phyloP scores from a whole-genome alignment of 1,140 invertebrate genomes.

The Oryctes rhinoceros region DNA sequence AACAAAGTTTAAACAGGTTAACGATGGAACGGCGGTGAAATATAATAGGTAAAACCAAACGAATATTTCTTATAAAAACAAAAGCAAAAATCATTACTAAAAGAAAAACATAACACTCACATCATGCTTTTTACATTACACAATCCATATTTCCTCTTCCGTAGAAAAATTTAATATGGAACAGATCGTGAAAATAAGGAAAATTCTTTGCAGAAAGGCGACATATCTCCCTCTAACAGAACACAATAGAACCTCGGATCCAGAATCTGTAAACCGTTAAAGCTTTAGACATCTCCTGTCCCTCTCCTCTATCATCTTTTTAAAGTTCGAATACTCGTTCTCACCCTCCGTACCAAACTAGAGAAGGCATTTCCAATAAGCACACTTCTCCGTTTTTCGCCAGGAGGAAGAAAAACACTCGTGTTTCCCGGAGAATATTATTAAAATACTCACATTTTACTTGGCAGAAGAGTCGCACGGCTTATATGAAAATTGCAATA shows the following conservation, averaged over 20 bases:
- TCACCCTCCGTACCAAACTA: background rate
- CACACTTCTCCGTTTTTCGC: background rate
- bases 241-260: slow-evolving; percentile 1
- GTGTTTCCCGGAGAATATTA: background rate
- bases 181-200: background rate
- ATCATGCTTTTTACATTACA: background rate
- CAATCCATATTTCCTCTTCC: slow-evolving; percentile 2
- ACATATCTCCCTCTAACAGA: slow-evolving; percentile 5
- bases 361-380: slow-evolving; percentile 20
- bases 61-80: background rate
- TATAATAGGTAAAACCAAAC: background rate
- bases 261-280: slow-evolving; percentile 21
- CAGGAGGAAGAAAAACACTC: background rate
- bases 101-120: background rate
- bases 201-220: background rate
- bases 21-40: no score
- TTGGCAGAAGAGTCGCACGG: background rate
- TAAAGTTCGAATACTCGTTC: slow-evolving; percentile 12
- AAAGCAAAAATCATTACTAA: background rate
- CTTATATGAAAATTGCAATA: no score
- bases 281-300: background rate
- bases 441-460: background rate
- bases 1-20: no score
- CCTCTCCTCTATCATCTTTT: background rate
- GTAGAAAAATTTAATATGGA: slow-evolving; percentile 21